phyloP scores from a whole-genome alignment of 2,113 vertebrate species.

The Strigops habroptila region DNA sequence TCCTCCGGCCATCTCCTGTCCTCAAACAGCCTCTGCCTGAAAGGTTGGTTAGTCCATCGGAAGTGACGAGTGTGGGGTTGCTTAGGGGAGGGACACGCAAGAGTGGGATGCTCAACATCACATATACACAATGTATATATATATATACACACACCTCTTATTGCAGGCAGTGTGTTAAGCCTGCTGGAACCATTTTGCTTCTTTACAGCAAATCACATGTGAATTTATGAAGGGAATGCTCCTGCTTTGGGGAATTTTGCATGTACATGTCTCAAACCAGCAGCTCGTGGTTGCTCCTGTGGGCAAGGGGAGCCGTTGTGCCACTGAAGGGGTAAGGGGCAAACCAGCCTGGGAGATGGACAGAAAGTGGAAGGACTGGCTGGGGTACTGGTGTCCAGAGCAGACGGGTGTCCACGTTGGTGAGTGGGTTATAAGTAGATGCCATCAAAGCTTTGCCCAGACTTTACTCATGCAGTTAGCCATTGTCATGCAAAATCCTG shows the following conservation, averaged over 20 bases:
- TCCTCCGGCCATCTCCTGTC: background rate
- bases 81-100: background rate
- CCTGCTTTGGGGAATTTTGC: background rate
- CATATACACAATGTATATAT: accelerated
- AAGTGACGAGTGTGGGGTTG: background rate
- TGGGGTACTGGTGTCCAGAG: background rate
- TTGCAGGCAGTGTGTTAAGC: background rate
- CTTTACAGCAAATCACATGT: background rate
- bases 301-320: background rate
- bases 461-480: background rate
- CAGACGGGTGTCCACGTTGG: background rate
- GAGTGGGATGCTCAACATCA: background rate
- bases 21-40: background rate
- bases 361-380: background rate
- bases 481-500: constrained; percentile 1
- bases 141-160: accelerated
- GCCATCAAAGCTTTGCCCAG: background rate
- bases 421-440: background rate
- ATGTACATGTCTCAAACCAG: background rate
- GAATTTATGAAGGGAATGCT: background rate
- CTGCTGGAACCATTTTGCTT: background rate
- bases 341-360: background rate
- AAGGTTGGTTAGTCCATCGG: background rate
- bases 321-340: background rate
- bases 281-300: background rate